Base-by-base conservation (phyloP, 2,888 invertebrate species). In the Zygaena filipendulae region DNA sequence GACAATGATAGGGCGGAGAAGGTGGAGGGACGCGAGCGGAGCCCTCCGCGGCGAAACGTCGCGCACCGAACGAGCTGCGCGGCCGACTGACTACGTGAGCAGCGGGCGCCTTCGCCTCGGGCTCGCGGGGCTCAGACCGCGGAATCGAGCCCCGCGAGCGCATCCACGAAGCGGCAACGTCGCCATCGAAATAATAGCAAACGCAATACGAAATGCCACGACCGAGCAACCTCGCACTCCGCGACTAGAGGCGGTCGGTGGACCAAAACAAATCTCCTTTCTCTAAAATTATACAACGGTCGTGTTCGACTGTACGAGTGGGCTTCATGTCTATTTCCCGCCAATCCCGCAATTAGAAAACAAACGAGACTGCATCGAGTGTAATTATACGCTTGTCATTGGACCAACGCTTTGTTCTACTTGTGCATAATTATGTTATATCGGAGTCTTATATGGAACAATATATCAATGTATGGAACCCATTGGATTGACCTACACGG, bases 211-310 rank as follows among this genome's bases (percentile, higher is more conserved):
- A 71, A 72, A 71, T 71, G 69, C 70, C 72, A 72, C 70, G 52
- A 54, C 43, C 48, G 39, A 48, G 48, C 61, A 70, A 62, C 61
- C 57, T 64, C 61, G n/a, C n/a, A n/a, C n/a, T 63, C 59, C 50
- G 45, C 49, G 46, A 59, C 67, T 63, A 68, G 66, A 16, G 16
- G 16, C 7, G 16, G 16, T 16, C 16, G 69, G 66, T 59, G 64
- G 71, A 74, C 72, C 72, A 77, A 75, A 75, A 75, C 77, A 77
- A 74, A 77, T 72, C 68, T 68, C 77, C 74, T 72, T 74, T 77
- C 74, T 74, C 72, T 72, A 68, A 72, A 75, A 69, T 74, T 75
- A 71, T 71, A 72, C 70, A 71, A 72, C 66, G 61, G 59, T 63
- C 52, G 48, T 57, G 51, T 58, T 58, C 50, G 52, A 45, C 52